These are phyloP conservation scores for Nomada ruficornis DNA, from an alignment of 2,888 invertebrate genomes.

Conservation along the genomic window DNA sequence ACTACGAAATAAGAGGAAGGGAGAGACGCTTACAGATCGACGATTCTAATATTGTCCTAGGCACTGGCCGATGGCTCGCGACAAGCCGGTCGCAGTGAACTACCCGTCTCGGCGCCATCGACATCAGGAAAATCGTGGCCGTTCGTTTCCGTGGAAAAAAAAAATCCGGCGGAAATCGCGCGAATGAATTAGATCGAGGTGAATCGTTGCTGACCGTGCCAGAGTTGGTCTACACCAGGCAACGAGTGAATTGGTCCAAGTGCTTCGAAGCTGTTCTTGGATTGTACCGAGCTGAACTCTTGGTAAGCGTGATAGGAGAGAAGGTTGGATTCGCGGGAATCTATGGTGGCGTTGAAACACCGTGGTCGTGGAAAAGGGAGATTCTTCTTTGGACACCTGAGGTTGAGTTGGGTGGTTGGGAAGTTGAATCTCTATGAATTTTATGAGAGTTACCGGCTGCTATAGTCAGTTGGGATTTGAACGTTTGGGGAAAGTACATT, in stretches of 20 bases:
- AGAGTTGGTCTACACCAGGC: not conserved
- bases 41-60: constrained; percentile 83
- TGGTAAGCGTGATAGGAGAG: constrained; percentile 10
- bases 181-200: not conserved
- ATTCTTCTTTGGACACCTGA: not conserved
- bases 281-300: not conserved
- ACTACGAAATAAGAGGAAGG: constrained; percentile 43
- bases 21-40: constrained; percentile 62
- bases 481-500: too few relatives aligned
- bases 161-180: constrained; percentile 1
- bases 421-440: too few relatives aligned
- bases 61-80: constrained; percentile 73
- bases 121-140: constrained; percentile 43
- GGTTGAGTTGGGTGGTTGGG: not conserved
- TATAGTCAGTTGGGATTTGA: too few relatives aligned
- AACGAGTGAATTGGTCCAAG: not conserved
- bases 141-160: constrained; percentile 19
- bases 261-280: not conserved
- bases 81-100: constrained; percentile 75
- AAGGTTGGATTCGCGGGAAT: not conserved
- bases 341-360: not conserved
- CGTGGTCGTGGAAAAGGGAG: not conserved
- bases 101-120: constrained; percentile 74
- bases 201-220: not conserved
- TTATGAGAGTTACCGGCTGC: too few relatives aligned